Base-by-base conservation (phyloP, 2,113 vertebrate genomes). In the Callocephalon fimbriatum region DNA sequence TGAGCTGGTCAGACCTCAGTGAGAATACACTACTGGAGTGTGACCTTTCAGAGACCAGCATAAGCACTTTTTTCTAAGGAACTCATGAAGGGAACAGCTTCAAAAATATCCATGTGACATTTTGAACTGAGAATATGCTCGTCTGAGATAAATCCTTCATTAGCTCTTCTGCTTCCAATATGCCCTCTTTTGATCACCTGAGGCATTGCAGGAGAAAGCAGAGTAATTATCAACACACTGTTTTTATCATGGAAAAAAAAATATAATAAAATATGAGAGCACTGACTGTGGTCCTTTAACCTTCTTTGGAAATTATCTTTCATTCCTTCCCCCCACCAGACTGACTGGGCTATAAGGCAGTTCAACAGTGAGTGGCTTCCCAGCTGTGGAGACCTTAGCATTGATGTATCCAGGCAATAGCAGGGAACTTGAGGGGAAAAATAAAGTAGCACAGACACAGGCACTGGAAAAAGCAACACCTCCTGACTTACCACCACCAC, bases 401-500 rank as follows among this genome's bases (percentile, higher is more conserved):
- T 0, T 27, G 67, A n/a, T 35, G 71, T 40, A 47, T 76, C 78
- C 82, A 93, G 62, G 63, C 71, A 45, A 47, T 44, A 89, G 22
- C 40, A 81, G 56, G 38, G 73, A 83, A 63, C 18, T 77, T 7
- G 31, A 90, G 17, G 67, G 67, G 65, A 40, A 95, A 96, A 92
- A 94, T 59, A 25, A 81, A 79, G 38, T 29, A 93, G 40, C 40
- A 73, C 21, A 70, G 75, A 85, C 86, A 77, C 6, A 65, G 59
- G 29, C 63, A 12, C 10, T 90, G 93, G 88, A 96, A 96, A 95
- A 94, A 96, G 50, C 78, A 76, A 53, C 67, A n/a, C 3, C 42
- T 88, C 74, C 16, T 56, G 63, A 88, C 71, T 93, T 90, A 66
- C 72, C 63, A 40, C 16, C 44, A 14, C 20, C 26, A 1, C 78